Base-by-base conservation (phyloP, 2,888 invertebrate species). In the Heteromyza rotundicornis region DNA sequence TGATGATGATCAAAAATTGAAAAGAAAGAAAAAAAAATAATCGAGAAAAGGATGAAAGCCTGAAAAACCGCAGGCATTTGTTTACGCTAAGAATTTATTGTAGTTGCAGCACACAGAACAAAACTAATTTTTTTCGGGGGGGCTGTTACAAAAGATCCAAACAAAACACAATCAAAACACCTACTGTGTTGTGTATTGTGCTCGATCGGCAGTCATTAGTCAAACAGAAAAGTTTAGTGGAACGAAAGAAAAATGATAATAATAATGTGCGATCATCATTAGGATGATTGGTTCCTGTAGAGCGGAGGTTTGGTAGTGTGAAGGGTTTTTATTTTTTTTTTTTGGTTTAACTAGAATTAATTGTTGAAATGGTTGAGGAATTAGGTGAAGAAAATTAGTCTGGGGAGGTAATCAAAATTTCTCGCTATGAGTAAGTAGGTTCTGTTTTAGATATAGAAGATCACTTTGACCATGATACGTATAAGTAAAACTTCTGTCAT, bases 121-220 rank as follows among this genome's bases (percentile, higher is more conserved):
- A 19, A 20, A 19, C 19, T 17, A 8, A 40, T 47, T 19, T 17
- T 47, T 47, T 40, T 40, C 10, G 47, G 47, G 47, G 3, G 17
- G 47, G 47, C 47, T 12, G n/a, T n/a, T n/a, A n/a, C 19, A 17
- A 20, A 5, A 12, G 19, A 63, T 49, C 52, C 36, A 57, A 55
- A 72, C 66, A 59, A 59, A 62, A 66, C 64, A 66, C 71, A 74
- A 74, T 74, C 74, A 75, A 74, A 74, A 77, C 77, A 76, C 74
- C 74, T 69, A 61, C 57, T 57, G 61, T 32, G 32, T 27, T 59
- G 63, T 3, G 3, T n/a, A 40, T 40, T n/a, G 27, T 7, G 14
- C 40, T 40, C 40, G n/a, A 40, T 7, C 40, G 40, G 47, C 20
- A 14, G 19, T 47, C 47, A 47, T 47, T 47, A 47, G 47, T 47